Evolutionary conservation across 2,113 vertebrate genomes (phyloP), one percentile per base, ranked within the genome.

Genomic region (Columba livia): DNA sequence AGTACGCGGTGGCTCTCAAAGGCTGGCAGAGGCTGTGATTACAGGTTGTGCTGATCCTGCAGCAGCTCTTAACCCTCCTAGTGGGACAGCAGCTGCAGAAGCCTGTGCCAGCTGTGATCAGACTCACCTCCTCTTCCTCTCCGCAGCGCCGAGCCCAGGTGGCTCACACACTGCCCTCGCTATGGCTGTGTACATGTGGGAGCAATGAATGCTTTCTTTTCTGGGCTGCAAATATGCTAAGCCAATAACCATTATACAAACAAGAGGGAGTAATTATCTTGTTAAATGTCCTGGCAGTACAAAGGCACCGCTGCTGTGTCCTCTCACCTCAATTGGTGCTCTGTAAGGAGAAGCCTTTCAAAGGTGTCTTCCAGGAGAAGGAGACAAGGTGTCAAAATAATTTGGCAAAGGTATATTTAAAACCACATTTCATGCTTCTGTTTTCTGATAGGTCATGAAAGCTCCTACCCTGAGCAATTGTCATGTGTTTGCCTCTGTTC

Each of bases 101-200:
- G 40, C 36, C 18, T 1, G 21, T 29, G 42, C 50, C 1, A 7
- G 6, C 65, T 67, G 47, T 0, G 0, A 24, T 61, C 44, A 60
- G 48, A 36, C 11, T 24, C 23, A 32, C 5, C 60, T 92, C 54
- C 53, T 89, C 65, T 29, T 74, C 24, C 17, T 4, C 47, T 60
- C 40, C 1, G 6, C 47, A 32, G 36, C 26, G 29, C 3, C 0
- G 67, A 62, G 56, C 47, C 60, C n/a, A 15, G 42, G 77, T 64
- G 87, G 60, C 65, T 83, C 40, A 24, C 9, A 5, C 17, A 1
- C 17, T 36, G 47, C 40, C 54, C 72, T 69, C 1, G 3, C 69
- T 64, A 2, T 1, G 10, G 44, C 6, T 21, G 3, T 24, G 32
- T 48, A 48, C 29, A 16, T 5, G 9, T 32, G 57, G 57, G 42